Evolutionary conservation across 2,888 invertebrate species (phyloP).

Genomic region (Apodemia mormo): DNA sequence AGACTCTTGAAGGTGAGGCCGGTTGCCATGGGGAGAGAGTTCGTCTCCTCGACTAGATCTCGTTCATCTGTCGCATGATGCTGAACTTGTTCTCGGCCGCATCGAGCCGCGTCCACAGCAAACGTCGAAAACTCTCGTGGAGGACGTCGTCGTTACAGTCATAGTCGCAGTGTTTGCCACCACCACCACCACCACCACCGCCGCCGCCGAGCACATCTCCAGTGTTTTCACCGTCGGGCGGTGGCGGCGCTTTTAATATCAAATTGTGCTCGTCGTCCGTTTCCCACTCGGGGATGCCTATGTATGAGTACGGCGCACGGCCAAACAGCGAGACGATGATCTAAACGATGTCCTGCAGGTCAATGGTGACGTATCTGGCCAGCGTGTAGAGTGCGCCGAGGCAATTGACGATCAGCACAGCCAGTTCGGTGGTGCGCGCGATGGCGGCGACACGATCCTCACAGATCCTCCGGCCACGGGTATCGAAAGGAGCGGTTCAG

Average conservation of each 20-base stretch:
- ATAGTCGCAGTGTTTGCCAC: not conserved
- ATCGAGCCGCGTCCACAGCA: no score
- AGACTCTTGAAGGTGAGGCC: no score
- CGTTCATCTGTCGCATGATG: no score
- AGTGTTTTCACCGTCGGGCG: not conserved
- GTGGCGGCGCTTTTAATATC: slow-evolving; percentile 14
- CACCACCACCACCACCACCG: no score
- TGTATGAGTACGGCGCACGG: no score
- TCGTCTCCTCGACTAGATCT: no score
- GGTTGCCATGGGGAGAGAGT: no score
- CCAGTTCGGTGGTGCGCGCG: slow-evolving; percentile 19
- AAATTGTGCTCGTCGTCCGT: slow-evolving; percentile 22
- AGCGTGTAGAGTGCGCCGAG: no score
- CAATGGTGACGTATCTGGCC: slow-evolving; percentile 21
- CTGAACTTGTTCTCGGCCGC: no score
- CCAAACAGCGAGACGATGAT: no score
- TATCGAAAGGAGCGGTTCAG: slow-evolving; percentile 17
- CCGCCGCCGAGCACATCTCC: not conserved
- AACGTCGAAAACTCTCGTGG: slow-evolving; percentile 12
- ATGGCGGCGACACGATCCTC: slow-evolving; percentile 18
- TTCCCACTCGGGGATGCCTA: slow-evolving; percentile 20
- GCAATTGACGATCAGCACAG: slow-evolving; percentile 15
- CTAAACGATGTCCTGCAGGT: slow-evolving; percentile 21
- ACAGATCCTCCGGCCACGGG: slow-evolving; percentile 23
- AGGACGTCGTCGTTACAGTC: slow-evolving; percentile 16